These are phyloP conservation scores for Adelosebastes latens DNA, from an alignment of 2,797 vertebrate genomes.

Conservation along the genomic window DNA sequence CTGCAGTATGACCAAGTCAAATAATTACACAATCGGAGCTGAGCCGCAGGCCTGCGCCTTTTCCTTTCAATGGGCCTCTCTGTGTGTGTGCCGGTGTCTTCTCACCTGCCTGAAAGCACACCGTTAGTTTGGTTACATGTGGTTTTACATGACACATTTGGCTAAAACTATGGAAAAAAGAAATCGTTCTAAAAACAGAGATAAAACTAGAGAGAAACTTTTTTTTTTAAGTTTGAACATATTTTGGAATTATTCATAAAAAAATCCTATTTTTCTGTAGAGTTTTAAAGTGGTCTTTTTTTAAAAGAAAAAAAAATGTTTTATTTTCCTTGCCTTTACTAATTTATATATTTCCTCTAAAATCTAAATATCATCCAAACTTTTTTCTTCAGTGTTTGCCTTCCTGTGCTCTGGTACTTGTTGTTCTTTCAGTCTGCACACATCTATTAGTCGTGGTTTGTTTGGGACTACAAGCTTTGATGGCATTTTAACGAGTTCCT, in stretches of 20 bases:
- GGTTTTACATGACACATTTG: slow-evolving; percentile 5
- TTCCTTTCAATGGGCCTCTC: slow-evolving; percentile 73
- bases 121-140: slow-evolving; percentile 57
- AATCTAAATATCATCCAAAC: not conserved
- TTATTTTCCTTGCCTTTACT: not conserved
- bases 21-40: slow-evolving; percentile 88
- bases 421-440: slow-evolving; percentile 24
- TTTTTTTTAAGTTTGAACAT: not conserved
- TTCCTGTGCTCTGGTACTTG: slow-evolving; percentile 19
- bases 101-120: slow-evolving; percentile 73
- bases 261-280: not conserved
- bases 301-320: no score
- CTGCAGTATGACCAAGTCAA: slow-evolving; percentile 92
- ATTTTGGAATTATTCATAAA: not conserved
- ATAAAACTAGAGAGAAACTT: not conserved
- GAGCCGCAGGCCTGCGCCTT: slow-evolving; percentile 77
- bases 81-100: slow-evolving; percentile 52
- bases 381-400: not conserved
- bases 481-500: slow-evolving; percentile 85
- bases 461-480: slow-evolving; percentile 75
- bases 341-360: not conserved
- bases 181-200: not conserved
- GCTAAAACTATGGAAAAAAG: not conserved
- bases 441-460: slow-evolving; percentile 61
- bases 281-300: not conserved